Evolutionary conservation across 2,888 invertebrate species (phyloP).

Genomic region (Brachycybe producta): DNA sequence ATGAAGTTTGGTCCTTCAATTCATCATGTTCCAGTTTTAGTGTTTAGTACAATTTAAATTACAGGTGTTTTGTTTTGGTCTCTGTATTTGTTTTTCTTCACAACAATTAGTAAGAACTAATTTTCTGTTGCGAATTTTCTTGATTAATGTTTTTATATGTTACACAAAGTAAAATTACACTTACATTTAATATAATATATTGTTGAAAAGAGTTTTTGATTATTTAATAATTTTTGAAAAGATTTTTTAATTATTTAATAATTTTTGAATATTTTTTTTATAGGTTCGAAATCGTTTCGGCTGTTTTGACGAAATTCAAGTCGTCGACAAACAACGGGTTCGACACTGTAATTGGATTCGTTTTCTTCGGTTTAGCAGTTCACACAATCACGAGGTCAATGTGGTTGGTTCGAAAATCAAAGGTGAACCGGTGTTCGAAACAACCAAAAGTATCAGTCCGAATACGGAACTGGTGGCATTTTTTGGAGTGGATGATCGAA

Average conservation of each 20-base stretch:
- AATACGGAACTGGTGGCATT: slow-evolving; percentile 79
- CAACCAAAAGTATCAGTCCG: slow-evolving; percentile 66
- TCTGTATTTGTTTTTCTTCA: no score
- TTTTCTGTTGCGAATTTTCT: no score
- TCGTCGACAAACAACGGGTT: slow-evolving; percentile 51
- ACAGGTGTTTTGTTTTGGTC: no score
- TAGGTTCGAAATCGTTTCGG: slow-evolving; percentile 81
- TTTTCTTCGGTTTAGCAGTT: slow-evolving; percentile 64
- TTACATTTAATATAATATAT: no score
- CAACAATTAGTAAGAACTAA: no score
- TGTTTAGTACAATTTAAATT: no score
- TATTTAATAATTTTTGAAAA: slow-evolving; percentile 1
- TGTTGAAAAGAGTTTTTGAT: background rate
- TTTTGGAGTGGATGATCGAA: slow-evolving; percentile 37
- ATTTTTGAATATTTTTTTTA: slow-evolving; percentile 16
- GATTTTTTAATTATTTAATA: slow-evolving; percentile 8
- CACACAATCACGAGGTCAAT: slow-evolving; percentile 63
- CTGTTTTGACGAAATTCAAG: slow-evolving; percentile 72
- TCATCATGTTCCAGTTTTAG: no score
- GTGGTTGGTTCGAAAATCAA: slow-evolving; percentile 76
- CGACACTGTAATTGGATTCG: slow-evolving; percentile 91
- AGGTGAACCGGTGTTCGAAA: slow-evolving; percentile 79
- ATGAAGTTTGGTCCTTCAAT: no score
- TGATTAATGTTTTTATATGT: no score
- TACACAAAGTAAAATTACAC: no score